These are phyloP conservation scores for Willowsia nigromaculata DNA, from an alignment of 2,888 invertebrate genomes.

Conservation along the genomic window DNA sequence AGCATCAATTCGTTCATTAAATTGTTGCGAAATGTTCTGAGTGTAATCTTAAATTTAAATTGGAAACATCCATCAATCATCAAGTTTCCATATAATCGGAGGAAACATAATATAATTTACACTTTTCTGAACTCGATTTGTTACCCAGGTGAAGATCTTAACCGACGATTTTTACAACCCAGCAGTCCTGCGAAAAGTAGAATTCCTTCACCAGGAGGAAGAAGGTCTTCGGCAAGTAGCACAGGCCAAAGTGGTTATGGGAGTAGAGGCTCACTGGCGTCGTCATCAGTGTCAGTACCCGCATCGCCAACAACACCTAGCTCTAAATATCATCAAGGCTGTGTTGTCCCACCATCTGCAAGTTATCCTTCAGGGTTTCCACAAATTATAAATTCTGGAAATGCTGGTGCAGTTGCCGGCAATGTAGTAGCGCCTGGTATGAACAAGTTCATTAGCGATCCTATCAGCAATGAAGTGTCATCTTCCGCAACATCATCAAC, in stretches of 20 bases:
- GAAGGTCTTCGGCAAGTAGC: conserved; percentile 55
- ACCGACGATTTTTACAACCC: conserved; percentile 49
- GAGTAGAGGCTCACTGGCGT: conserved; percentile 36
- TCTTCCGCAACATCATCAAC: conserved; percentile 29
- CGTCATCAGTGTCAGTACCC: conserved; percentile 66
- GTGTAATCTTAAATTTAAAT: no score
- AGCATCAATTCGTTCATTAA: no score
- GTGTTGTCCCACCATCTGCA: conserved; percentile 66
- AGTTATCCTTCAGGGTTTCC: conserved; percentile 70
- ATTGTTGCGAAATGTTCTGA: no score
- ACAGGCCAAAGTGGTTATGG: conserved; percentile 50
- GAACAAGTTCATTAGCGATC: conserved; percentile 48
- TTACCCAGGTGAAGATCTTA: conserved; percentile 41
- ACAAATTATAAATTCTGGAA: conserved; percentile 22
- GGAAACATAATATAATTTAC: no score
- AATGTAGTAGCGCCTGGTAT: neutral
- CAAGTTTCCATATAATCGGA: no score
- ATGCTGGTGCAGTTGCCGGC: neutral
- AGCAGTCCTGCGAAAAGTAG: conserved; percentile 37
- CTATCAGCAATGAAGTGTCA: conserved; percentile 41
- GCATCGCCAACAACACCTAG: conserved; percentile 65
- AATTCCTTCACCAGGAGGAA: conserved; percentile 14
- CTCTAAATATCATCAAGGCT: conserved; percentile 75
- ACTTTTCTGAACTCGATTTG: no score
- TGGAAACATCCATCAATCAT: no score